phyloP scores from a whole-genome alignment of 2,113 vertebrate species.

The Pseudois nayaur region DNA sequence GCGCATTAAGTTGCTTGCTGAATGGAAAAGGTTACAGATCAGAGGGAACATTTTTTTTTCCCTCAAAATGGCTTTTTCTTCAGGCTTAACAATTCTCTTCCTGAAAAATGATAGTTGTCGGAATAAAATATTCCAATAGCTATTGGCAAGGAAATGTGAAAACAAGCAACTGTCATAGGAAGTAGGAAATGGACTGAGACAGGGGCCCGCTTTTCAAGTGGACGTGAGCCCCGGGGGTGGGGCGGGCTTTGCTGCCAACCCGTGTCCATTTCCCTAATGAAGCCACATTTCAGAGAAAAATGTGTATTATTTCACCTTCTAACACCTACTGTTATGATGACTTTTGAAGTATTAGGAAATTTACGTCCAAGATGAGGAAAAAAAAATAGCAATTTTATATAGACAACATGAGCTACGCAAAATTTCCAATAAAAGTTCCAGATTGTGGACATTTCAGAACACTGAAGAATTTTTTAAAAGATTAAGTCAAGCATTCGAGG shows the following conservation, averaged over 20 bases:
- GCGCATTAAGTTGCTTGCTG: too few species aligned
- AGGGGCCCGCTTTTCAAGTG: rapidly evolving
- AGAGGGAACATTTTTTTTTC: rapidly evolving
- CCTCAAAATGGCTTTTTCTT: background rate
- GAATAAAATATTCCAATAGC: background rate
- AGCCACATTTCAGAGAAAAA: background rate
- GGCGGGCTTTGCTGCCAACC: rapidly evolving
- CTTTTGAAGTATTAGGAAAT: background rate
- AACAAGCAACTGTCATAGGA: too few species aligned
- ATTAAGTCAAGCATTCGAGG: background rate
- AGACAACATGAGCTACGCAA: rapidly evolving
- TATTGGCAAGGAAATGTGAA: background rate
- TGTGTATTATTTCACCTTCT: rapidly evolving
- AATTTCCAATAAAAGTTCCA: too few species aligned
- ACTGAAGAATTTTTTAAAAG: background rate
- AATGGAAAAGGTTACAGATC: background rate
- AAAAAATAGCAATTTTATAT: rapidly evolving
- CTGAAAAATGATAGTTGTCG: background rate
- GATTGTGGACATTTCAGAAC: background rate
- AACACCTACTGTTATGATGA: rapidly evolving
- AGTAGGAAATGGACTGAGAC: rapidly evolving
- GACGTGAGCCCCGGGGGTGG: rapidly evolving
- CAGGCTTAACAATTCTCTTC: background rate
- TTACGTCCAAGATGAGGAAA: background rate
- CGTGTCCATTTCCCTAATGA: rapidly evolving